Conservation (phyloP, 2,113 vertebrate genomes). For the Paradisaea rubra region DNA sequence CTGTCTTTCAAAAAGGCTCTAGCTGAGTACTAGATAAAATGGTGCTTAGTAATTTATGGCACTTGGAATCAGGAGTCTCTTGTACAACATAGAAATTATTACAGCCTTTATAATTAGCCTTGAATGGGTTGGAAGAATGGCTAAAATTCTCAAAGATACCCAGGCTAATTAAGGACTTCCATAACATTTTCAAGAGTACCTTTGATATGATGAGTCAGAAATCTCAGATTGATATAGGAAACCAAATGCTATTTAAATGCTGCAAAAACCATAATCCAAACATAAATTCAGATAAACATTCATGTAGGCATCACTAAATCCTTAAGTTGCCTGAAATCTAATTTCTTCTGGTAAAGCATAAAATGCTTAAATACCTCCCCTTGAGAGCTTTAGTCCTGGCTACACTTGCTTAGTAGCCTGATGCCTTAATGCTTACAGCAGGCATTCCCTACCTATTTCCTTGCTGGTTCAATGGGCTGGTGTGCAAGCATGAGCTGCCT, state of each 20-base stretch:
- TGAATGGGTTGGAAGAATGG: background rate
- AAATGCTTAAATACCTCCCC: background rate
- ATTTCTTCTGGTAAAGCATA: background rate
- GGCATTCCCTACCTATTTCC: background rate
- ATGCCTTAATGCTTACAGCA: accelerated
- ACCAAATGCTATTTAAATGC: background rate
- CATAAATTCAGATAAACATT: background rate
- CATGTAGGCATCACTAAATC: background rate
- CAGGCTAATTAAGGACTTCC: background rate
- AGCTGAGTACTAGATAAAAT: background rate
- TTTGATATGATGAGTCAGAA: background rate
- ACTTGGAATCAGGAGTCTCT: background rate
- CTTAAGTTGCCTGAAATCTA: background rate
- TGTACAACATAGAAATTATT: background rate
- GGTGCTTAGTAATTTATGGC: background rate
- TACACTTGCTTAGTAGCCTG: background rate
- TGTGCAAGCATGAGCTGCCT: background rate
- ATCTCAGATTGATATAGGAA: background rate
- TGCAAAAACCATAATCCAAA: background rate
- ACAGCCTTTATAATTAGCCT: background rate
- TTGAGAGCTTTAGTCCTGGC: background rate
- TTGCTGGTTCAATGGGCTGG: background rate
- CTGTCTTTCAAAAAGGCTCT: background rate
- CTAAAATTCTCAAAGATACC: background rate
- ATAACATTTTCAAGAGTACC: background rate